phyloP scores from a whole-genome alignment of 2,113 vertebrate genomes.

The Genyomyrus donnyi region DNA sequence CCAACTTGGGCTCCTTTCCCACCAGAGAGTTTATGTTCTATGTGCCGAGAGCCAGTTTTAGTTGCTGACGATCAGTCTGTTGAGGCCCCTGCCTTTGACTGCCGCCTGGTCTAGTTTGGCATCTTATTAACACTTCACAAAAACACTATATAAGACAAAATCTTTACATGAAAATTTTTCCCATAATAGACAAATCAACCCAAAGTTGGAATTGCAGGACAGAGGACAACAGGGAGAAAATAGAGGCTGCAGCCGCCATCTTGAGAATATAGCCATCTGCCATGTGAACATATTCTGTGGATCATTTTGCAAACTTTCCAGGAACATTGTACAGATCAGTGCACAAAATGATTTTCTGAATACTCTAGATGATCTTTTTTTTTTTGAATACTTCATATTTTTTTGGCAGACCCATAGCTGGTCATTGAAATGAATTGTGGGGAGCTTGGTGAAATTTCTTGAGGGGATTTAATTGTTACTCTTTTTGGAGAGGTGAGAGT shows the following conservation, averaged over 20 bases:
- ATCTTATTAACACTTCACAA: too few species aligned
- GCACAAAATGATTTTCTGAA: background rate
- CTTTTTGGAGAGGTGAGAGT: background rate
- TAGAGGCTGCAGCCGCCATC: background rate
- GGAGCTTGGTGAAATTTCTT: background rate
- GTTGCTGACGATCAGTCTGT: too few species aligned
- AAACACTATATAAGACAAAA: background rate
- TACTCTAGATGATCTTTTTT: background rate
- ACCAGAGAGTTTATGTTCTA: too few species aligned
- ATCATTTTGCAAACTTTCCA: background rate
- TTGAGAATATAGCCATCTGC: background rate
- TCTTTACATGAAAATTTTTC: background rate
- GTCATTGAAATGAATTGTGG: background rate
- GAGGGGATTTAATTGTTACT: background rate
- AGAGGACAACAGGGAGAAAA: background rate
- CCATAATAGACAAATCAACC: background rate
- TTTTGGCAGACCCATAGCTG: background rate
- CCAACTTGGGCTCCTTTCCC: too few species aligned
- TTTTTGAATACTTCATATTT: background rate
- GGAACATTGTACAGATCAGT: background rate
- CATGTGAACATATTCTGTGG: background rate
- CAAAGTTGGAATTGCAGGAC: background rate
- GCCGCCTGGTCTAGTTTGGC: too few species aligned
- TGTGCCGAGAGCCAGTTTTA: too few species aligned
- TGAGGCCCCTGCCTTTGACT: too few species aligned